Base-by-base conservation (phyloP, 2,113 vertebrate species). In the Rhynchomys soricoides region DNA sequence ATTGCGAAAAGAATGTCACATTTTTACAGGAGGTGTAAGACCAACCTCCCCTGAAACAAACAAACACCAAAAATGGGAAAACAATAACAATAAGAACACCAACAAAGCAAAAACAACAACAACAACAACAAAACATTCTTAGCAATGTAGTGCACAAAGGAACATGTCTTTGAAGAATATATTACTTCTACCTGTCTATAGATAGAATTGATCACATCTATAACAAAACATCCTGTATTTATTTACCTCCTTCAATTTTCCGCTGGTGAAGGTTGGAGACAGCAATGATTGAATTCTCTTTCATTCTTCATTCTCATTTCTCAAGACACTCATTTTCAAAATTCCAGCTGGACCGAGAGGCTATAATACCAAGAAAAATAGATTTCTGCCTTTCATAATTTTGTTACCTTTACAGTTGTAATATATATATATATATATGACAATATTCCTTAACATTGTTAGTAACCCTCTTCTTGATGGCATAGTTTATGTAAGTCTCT, bases 221-320 rank as follows among this genome's bases (percentile, higher is more conserved):
- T 24, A 57, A 82, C 5, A 26, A n/a, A 59, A 59, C 10, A 13
- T 40, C 6, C 52, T 82, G 40, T 37, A 52, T 3, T 86, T 78
- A 2, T 66, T 98, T 93, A 99, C 99, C 98, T 99, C 98, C 96
- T 99, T 99, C 3, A 99, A 98, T 78, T 99, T 98, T 57, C 99
- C 99, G 1, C 98, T 99, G 94, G 98, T 99, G 97, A 99, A 99
- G 9, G 98, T 45, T 99, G 99, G 0, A 5, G 99, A 99, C 19
- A 99, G 98, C 31, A 99, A 85, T 1, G 98, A 98, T 0, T 98
- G 97, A 48, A 99, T 95, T 97, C 98, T 98, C 93, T 98, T 99
- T 99, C 99, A 99, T 0, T 99, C 64, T 0, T 99, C 99, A 13
- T 99, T 98, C 22, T 99, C 90, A 15, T 98, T 95, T 7, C 98